phyloP scores from a whole-genome alignment of 2,797 vertebrate genomes.

The Artibeus lituratus region DNA sequence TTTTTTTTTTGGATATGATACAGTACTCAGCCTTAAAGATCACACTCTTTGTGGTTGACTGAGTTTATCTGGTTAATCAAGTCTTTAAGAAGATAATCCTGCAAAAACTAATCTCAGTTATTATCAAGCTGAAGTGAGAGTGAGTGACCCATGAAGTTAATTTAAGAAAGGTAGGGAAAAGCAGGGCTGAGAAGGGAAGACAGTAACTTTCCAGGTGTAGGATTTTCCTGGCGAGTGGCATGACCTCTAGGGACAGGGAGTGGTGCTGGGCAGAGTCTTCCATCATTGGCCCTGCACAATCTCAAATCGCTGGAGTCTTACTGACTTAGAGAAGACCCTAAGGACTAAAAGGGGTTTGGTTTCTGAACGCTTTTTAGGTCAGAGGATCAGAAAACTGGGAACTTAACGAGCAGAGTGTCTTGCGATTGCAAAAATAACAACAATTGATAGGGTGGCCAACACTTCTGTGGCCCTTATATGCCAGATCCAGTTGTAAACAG shows the following conservation, averaged over 20 bases:
- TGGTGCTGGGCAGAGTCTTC: neutral
- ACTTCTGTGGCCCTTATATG: neutral
- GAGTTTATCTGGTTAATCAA: neutral
- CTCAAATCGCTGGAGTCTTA: neutral
- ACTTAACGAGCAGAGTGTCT: neutral
- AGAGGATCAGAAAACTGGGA: neutral
- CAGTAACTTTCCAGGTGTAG: neutral
- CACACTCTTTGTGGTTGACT: neutral
- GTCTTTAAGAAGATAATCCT: neutral
- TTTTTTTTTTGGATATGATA: neutral
- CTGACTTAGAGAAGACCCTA: neutral
- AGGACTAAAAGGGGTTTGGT: neutral
- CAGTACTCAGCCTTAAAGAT: neutral
- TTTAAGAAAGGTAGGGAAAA: neutral
- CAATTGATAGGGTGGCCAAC: neutral
- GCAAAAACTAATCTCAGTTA: neutral
- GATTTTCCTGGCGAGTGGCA: neutral
- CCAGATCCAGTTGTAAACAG: neutral
- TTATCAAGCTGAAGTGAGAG: neutral
- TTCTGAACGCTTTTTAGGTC: neutral
- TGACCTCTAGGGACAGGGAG: neutral
- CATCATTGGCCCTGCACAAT: accelerated
- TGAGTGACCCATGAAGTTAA: neutral
- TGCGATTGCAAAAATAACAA: neutral
- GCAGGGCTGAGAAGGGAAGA: neutral